These are phyloP conservation scores for Chironomus tentans DNA, from an alignment of 2,888 invertebrate genomes.

Conservation along the genomic window DNA sequence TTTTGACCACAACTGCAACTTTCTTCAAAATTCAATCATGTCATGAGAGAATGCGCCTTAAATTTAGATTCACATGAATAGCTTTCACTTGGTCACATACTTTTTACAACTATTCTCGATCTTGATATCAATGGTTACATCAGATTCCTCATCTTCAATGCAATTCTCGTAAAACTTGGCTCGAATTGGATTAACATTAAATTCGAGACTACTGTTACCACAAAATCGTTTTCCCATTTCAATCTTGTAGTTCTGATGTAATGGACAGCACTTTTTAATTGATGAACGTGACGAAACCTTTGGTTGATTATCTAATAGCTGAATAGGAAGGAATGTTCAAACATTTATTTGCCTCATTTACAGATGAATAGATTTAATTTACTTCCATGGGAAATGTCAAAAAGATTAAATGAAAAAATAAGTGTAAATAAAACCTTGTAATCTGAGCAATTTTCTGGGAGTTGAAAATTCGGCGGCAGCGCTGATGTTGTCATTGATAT, in stretches of 20 bases:
- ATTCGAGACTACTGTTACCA: slow-evolving; percentile 17
- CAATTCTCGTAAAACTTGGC: slow-evolving; percentile 39
- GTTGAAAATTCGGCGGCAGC: not conserved
- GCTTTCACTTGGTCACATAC: not conserved
- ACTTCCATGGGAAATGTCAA: not conserved
- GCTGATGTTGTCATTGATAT: not conserved
- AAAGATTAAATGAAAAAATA: not conserved
- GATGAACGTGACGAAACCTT: slow-evolving; percentile 33
- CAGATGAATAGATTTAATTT: not conserved
- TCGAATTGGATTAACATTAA: slow-evolving; percentile 34
- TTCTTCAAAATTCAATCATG: too few relatives aligned
- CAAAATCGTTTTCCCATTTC: slow-evolving; percentile 4
- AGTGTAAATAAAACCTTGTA: slow-evolving; percentile 20
- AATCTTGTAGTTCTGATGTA: slow-evolving; percentile 36
- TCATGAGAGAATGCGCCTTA: too few relatives aligned
- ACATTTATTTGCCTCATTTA: not conserved
- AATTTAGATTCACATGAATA: too few relatives aligned
- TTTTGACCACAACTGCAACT: too few relatives aligned
- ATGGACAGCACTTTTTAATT: slow-evolving; percentile 42
- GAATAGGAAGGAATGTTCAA: not conserved
- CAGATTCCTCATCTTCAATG: slow-evolving; percentile 38
- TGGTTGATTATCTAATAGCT: slow-evolving; percentile 9
- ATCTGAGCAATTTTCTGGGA: slow-evolving; percentile 16
- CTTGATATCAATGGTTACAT: slow-evolving; percentile 33
- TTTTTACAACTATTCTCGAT: slow-evolving; percentile 31